Evolutionary conservation across 2,113 vertebrate species (phyloP).

Genomic region (Regulus satrapa): DNA sequence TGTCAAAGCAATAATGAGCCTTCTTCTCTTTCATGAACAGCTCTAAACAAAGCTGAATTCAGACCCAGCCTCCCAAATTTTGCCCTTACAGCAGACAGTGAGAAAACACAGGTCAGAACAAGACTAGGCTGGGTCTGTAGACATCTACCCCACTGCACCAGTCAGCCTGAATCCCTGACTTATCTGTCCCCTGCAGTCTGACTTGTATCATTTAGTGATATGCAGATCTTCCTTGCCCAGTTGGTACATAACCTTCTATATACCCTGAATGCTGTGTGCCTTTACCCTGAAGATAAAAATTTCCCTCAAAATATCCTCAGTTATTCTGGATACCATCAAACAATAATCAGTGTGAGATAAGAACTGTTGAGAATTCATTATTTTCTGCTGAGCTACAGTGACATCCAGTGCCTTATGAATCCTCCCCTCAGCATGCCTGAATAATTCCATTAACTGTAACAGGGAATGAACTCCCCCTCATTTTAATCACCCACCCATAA

Average conservation of each 20-base stretch:
- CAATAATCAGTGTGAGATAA: constrained; percentile 41
- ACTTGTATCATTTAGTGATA: not conserved
- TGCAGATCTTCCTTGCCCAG: not conserved
- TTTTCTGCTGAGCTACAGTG: constrained; percentile 48
- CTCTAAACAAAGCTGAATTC: not conserved
- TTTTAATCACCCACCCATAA: constrained; percentile 14
- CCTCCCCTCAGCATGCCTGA: constrained; percentile 32
- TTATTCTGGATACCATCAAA: constrained; percentile 50
- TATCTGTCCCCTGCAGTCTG: not conserved
- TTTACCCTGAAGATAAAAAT: constrained; percentile 27
- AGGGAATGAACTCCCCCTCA: not conserved
- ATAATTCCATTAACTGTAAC: constrained; percentile 40
- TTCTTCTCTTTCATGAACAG: not conserved
- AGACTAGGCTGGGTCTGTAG: not conserved
- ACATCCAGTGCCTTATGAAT: constrained; percentile 52
- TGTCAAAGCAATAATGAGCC: not conserved
- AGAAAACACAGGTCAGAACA: not conserved
- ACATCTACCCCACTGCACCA: not conserved
- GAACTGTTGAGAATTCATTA: constrained; percentile 40
- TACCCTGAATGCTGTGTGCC: not conserved
- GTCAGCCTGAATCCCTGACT: not conserved
- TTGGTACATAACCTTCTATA: not conserved
- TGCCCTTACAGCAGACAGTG: not conserved
- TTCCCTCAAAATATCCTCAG: constrained; percentile 25
- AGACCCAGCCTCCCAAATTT: not conserved